Evolutionary conservation across 2,797 vertebrate species (phyloP), one percentile per base, ranked within the genome.

Genomic region (Morelia viridis): DNA sequence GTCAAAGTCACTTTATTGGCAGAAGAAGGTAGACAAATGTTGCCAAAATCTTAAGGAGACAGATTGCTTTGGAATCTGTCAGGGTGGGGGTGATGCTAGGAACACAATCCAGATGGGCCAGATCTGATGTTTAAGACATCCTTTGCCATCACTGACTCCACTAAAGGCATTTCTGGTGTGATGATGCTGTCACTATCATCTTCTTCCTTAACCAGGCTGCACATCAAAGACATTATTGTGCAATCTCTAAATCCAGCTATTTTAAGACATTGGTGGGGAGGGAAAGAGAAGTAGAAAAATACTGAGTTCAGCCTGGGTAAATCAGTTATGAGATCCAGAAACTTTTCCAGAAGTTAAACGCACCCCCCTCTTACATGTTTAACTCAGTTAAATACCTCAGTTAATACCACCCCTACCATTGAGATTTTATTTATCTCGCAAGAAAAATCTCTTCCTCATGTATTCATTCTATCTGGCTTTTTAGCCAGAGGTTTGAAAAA

Each of bases 41-140:
- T 76, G 56, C 84, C 64, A 56, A 58, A 90, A 90, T 64, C 26
- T 35, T 64, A 90, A 90, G 26, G 28, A 84, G 62, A 90, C n/a
- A 89, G 46, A 89, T 89, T 53, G 83, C 56, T 89, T 26, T 61
- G 62, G 41, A 56, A 92, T 92, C 62, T 71, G 88, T 85, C 87
- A 89, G 15, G 53, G 85, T 41, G 3, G 85, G 15, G 53, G 85
- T 41, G 3, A 62, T 88, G 41, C 64, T 22, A 71, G 83, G 83
- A 60, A 89, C 28, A 76, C 28, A 61, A 46, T 65, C 64, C 64
- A 62, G 22, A 87, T 76, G 24, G 84, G n/a, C 31, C 84, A 56
- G 65, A 10, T 46, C 56, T 62, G 83, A 80, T 87, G 24, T 87
- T 64, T 80, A 56, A 91, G 26, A 31, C 41, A 41, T 57, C 46